These are phyloP conservation scores for Heliconius cydno DNA, from an alignment of 2,888 invertebrate genomes.

Conservation along the genomic window DNA sequence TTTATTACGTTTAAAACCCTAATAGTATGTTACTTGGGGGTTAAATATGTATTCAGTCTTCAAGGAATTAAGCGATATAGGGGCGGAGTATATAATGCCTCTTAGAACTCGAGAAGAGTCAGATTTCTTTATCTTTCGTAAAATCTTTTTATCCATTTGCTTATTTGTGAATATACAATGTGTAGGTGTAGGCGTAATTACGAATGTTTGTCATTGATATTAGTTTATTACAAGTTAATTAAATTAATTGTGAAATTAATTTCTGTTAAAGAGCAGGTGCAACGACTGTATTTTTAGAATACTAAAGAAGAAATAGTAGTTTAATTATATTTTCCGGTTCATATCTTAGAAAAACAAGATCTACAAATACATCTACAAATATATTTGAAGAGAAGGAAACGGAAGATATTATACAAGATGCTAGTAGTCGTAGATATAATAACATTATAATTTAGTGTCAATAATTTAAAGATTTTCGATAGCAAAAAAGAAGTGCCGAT, in stretches of 20 bases:
- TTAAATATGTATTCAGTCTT: constrained; percentile 21
- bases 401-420: too few relatives aligned
- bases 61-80: constrained; percentile 20
- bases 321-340: too few relatives aligned
- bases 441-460: too few relatives aligned
- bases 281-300: background rate
- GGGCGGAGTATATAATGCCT: background rate
- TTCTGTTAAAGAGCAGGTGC: background rate
- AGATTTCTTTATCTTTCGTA: background rate
- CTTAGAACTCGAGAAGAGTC: background rate
- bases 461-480: background rate
- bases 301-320: background rate
- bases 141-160: background rate
- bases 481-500: background rate
- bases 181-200: background rate
- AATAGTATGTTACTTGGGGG: constrained; percentile 29
- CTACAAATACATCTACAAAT: too few relatives aligned
- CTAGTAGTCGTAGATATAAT: too few relatives aligned
- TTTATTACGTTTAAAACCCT: constrained; percentile 29
- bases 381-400: too few relatives aligned
- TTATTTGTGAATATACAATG: background rate
- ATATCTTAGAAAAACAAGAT: too few relatives aligned
- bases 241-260: background rate
- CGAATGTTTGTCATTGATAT: background rate
- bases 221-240: background rate